Evolutionary conservation across 2,888 invertebrate genomes (phyloP), one percentile per base, ranked within the genome.

Genomic region (Tortrix viridana): DNA sequence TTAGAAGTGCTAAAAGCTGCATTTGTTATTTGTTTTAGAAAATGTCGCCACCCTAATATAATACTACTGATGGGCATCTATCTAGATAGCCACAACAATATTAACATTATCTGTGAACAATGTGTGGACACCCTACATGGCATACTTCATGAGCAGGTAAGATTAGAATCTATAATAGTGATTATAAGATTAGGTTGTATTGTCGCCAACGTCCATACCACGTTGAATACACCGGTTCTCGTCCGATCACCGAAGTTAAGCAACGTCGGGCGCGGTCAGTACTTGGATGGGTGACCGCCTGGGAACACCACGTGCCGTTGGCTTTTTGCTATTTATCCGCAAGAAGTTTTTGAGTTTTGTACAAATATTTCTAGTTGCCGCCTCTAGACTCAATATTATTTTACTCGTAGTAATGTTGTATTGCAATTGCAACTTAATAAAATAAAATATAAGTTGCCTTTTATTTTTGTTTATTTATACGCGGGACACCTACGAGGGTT

Each of bases 21-120:
- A 4, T 16, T 6, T 41, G 9, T 49, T 26, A 16, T 14, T 50
- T 37, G 57, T 74, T 81, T 5, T 78, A 93, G 93, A 75, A 90
- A 92, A 80, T 90, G 88, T 74, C 91, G 92, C 66, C 93, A 93
- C 69, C 91, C 92, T 5, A 92, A 92, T 70, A 89, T 93, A 67
- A 85, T 92, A 63, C 84, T 92, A 47, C 74, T 93, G 48, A 93
- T 93, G 93, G 93, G 92, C 7, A 72, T 93, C 3, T 89, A 85
- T 69, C 86, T 88, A 4, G 90, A 92, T 65, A 74, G 82, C 1
- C 80, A 84, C 54, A 78, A 81, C 61, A 82, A 87, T 60, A 79
- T 90, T 19, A 84, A 92, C 52, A 78, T 92, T 1, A 87, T 93
- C 20, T 89, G 93, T 71, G 93, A 93, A 72, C 81, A 88, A 67